Evolutionary conservation across 2,888 invertebrate genomes (phyloP), one percentile per base, ranked within the genome.

Genomic region (Ceraclea dissimilis): DNA sequence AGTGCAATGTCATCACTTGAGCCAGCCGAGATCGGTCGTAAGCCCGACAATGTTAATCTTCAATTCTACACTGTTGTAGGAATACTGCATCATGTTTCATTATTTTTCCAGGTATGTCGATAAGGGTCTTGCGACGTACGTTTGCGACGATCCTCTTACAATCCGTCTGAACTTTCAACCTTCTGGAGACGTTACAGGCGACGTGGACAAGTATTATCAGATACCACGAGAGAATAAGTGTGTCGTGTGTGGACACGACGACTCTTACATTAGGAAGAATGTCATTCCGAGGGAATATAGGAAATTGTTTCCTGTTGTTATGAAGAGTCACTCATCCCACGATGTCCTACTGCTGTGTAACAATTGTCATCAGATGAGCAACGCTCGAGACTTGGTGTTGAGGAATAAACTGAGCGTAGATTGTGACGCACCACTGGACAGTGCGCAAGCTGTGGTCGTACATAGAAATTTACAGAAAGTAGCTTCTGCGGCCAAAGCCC

Each of bases 241-340:
- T 67, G 90, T 90, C 1, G 90, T 90, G 0, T 92, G 91, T 67
- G 91, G 90, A 0, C 67, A 71, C 6, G 70, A 70, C 0, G 80
- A 88, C 62, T 81, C 83, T 0, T 87, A 84, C 65, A 81, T 87
- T 54, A 73, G 86, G 18, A 92, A 92, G 70, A 86, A 88, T 64
- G 81, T 92, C n/a, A 85, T 92, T 31, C 91, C 91, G 0, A 79
- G 84, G 56, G 90, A 92, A 70, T 92, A 91, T 66, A 79, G 89
- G 61, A 88, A 83, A 72, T 82, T 81, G 63, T 88, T 88, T 63
- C 88, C 88, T 50, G 75, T 80, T 50, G 75, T 86, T 43, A 83
- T 90, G 83, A 91, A 91, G 68, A 83, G 86, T 20, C 90, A 89
- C 69, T 82, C 84, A 5, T 90, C 88, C 0, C 91, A 91, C 69